A percentile compares a stretch with the other conserved stretches of the same genome.
Evolutionary conservation across 2,113 vertebrate genomes (phyloP).

Genomic region (Oncorhynchus mykiss): DNA sequence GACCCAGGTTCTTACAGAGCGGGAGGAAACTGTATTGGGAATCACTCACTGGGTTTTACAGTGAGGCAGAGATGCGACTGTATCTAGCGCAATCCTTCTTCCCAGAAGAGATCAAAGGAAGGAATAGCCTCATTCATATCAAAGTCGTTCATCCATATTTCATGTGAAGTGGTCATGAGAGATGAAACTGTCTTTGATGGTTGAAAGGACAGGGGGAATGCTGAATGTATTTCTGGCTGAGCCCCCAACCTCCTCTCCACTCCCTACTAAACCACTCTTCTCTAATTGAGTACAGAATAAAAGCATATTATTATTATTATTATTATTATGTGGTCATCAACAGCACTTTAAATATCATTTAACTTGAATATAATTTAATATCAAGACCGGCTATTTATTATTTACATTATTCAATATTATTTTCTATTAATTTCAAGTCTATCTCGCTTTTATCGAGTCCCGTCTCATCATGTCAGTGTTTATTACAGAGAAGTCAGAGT

Average conservation of each 20-base stretch:
- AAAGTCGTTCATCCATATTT: conserved; percentile 46
- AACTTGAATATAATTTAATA: too few relatives aligned
- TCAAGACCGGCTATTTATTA: neutral
- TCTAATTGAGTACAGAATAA: neutral
- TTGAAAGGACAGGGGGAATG: conserved; percentile 20
- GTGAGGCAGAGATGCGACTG: neutral
- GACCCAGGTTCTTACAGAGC: too few relatives aligned
- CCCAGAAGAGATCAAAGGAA: conserved; percentile 36
- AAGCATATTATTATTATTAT: neutral
- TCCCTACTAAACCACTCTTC: neutral
- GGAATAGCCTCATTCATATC: conserved; percentile 38
- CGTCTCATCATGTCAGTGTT: too few relatives aligned
- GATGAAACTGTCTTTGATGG: conserved; percentile 33
- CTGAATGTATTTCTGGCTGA: conserved; percentile 18
- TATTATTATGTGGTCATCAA: too few relatives aligned
- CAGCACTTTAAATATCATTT: too few relatives aligned
- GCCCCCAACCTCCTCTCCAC: neutral
- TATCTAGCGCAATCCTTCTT: neutral
- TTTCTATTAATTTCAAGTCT: neutral
- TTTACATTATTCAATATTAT: neutral
- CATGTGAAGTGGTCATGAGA: conserved; percentile 36
- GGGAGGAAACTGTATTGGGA: too few relatives aligned
- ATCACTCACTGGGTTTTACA: neutral
- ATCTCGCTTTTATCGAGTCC: too few relatives aligned
- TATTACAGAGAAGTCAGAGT: too few relatives aligned